Evolutionary conservation across 2,888 invertebrate species (phyloP), one percentile per base, ranked within the genome.

Genomic region (Archips crataeganus): DNA sequence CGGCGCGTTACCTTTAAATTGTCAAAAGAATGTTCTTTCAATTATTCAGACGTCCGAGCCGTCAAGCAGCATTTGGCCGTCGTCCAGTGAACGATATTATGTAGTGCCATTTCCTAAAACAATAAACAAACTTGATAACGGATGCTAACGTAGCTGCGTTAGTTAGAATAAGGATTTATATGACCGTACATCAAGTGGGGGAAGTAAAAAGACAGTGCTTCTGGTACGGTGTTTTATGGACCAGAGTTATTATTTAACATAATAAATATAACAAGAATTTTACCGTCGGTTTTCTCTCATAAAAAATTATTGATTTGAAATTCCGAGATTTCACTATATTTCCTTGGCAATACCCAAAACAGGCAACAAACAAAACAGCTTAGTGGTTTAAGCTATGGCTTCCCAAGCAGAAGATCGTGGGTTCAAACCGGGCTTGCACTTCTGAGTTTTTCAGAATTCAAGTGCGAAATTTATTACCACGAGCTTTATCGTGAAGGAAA

Each of bases 51-150:
- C 64, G 32, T 39, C 39, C 6, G 13, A 54, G 13, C 39, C 39
- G 36, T 51, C 51, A 51, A 51, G 15, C 8, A 15, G 0, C 23
- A 51, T 66, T 74, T 74, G 73, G 73, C 69, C 69, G 69, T 54
- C 32, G 64, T 70, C 70, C 74, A 74, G 74, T 73, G 68, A 74
- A 70, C 65, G 36, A 74, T 74, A 74, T 74, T 74, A 70, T 61
- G 74, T 74, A 74, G 74, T 74, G 74, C 64, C 70, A 70, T 74
- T 74, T 74, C 74, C 74, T 74, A 45, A 70, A 74, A 70, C 74
- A 70, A 74, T 74, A 74, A 74, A 74, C 74, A 60, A 74, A 49
- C 4, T 60, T 64, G 69, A 73, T 69, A 74, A 65, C 74, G 74
- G 74, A 74, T 74, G 69, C 59, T 54, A 59, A 71, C 47, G 54